These are phyloP conservation scores for Bombus vancouverensis DNA, from an alignment of 1,140 invertebrate genomes.

Conservation along the genomic window DNA sequence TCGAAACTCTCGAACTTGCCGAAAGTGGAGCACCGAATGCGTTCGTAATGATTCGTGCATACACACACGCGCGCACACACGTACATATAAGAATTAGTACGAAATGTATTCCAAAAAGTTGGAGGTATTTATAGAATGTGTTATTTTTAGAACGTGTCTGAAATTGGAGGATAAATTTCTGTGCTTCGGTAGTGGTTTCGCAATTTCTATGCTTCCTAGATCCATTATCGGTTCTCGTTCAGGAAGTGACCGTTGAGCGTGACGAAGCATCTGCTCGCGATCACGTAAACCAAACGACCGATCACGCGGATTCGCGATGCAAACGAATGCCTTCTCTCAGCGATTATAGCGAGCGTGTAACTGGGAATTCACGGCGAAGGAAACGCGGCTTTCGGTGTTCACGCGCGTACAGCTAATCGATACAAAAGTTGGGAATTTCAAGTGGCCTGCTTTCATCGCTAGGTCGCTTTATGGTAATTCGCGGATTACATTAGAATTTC, in stretches of 20 bases:
- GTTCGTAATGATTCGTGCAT: neutral
- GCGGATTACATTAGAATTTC: conserved; percentile 32
- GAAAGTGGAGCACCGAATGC: neutral
- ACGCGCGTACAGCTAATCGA: neutral
- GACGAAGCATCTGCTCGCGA: conserved; percentile 43
- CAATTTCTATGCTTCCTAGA: conserved; percentile 13
- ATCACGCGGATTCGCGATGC: conserved; percentile 32
- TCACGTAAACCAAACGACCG: neutral
- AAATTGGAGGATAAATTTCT: conserved; percentile 36
- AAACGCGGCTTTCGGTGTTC: neutral
- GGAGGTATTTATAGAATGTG: neutral
- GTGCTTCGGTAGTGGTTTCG: conserved; percentile 2
- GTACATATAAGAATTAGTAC: fast-evolving
- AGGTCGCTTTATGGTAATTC: conserved; percentile 11
- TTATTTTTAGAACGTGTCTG: neutral
- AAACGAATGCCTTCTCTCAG: conserved; percentile 17
- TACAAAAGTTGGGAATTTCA: conserved; percentile 15
- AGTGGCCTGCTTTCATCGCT: conserved; percentile 28
- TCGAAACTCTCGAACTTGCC: neutral
- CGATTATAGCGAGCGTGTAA: neutral
- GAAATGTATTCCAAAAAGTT: no score
- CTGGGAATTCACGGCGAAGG: neutral
- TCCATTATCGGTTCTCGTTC: neutral
- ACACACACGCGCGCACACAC: no score
- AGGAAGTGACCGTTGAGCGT: conserved; percentile 48